Base-by-base conservation (phyloP, 1,140 invertebrate genomes). In the Pomacea maculata region DNA sequence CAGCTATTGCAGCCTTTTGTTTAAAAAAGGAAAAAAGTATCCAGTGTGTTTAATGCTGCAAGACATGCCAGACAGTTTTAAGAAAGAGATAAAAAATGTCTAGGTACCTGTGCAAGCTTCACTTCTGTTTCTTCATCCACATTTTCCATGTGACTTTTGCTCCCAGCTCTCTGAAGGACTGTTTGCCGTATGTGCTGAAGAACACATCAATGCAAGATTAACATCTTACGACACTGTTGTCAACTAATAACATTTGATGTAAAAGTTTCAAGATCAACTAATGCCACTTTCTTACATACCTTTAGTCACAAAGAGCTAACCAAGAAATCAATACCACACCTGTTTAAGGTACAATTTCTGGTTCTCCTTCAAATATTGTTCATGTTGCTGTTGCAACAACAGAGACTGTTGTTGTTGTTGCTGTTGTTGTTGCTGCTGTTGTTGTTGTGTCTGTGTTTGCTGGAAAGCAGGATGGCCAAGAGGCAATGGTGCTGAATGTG, bases 401-500 rank as follows among this genome's bases (percentile, higher is more conserved):
- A 94, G 93, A 85, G 93, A 93, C 61, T 87, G 94, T 90, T 95
- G 95, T 90, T 95, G 95, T 57, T 95, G 95, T 79, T 92, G 93
- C 82, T 94, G 93, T 86, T 93, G 94, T 82, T 94, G 93, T 85
- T 93, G 93, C 54, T 86, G 94, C 21, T 63, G 57, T 77, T 61
- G 25, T 57, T n/a, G 75, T 64, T 25, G 77, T 10, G 21, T 17
- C 67, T 71, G 64, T 25, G 77, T 78, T 90, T 95, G 95, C 90
- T 95, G 95, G 67, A 99, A 93, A 93, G 97, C 86, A 52, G 97
- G 97, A 92, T 98, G 96, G 7, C 97, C 97, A n/a, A 99, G 92
- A 52, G 97, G 97, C 84, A 99, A 91, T 0, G 98, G 97, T 9
- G 97, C 97, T 17, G 91, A 91, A 80, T 90, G 89, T 19, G 90